Evolutionary conservation across 2,797 vertebrate genomes (phyloP).

Genomic region (Ceryle rudis): DNA sequence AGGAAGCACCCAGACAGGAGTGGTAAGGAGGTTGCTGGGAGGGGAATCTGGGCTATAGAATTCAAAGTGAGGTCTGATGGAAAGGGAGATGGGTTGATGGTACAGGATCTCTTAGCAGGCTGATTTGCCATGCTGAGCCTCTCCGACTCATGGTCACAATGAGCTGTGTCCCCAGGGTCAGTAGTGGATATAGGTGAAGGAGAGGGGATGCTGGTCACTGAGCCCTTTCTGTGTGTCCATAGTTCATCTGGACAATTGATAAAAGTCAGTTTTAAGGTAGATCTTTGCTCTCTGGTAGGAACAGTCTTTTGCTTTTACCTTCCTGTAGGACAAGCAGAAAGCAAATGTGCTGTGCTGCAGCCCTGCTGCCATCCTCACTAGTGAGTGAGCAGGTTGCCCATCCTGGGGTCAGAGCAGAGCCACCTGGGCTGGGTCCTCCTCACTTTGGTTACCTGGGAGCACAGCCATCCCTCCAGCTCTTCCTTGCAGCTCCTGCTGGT

Average conservation of each 20-base stretch:
- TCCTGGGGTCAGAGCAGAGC: not conserved
- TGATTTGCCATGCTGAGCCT: not conserved
- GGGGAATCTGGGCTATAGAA: not conserved
- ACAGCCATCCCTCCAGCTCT: not conserved
- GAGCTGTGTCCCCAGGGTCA: not conserved
- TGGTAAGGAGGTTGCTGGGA: rapidly evolving
- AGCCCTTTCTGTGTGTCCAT: not conserved
- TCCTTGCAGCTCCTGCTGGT: not conserved
- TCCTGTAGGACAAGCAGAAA: not conserved
- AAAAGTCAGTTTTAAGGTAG: not conserved
- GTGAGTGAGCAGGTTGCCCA: rapidly evolving
- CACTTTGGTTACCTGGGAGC: rapidly evolving
- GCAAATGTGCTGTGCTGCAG: not conserved
- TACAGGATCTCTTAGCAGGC: not conserved
- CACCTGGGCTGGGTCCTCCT: not conserved
- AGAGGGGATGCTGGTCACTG: rapidly evolving
- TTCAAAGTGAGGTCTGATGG: not conserved
- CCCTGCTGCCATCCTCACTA: not conserved
- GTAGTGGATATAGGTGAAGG: not conserved
- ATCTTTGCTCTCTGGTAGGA: not conserved
- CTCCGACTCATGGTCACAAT: rapidly evolving
- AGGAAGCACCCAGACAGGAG: rapidly evolving
- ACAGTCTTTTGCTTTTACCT: not conserved
- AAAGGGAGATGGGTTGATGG: not conserved
- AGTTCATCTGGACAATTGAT: not conserved